Base-by-base conservation (phyloP, 2,113 vertebrate genomes). In the Dendrocopos noguchii region DNA sequence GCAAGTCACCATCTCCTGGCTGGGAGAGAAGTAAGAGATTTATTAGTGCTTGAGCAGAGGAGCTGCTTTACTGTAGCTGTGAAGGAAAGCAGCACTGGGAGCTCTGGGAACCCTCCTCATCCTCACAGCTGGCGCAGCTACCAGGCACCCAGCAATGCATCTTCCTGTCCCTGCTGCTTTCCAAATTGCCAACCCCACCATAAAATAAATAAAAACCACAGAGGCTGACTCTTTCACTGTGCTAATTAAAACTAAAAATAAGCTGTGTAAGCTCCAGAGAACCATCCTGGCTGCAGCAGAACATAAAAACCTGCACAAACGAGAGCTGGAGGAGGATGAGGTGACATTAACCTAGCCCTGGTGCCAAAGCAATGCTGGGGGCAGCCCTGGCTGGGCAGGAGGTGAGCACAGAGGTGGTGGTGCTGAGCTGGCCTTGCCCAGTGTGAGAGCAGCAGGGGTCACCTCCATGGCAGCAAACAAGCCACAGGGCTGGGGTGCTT, bases 281-380 rank as follows among this genome's bases (percentile, higher is more conserved):
- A 46, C 47, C 61, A 60, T 24, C 28, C 46, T 7, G 20, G 46
- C 52, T 86, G 29, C 52, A 56, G 42, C 47, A 59, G 71, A 36
- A 21, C 8, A 24, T 59, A 9, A 47, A 39, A 74, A 15, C 60
- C 80, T 46, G 66, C 56, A 12, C 0, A 22, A 34, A 24, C 0
- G 1, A 39, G 44, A 44, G 77, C 68, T 44, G 83, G 50, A 31
- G 55, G 68, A 13, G 15, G 57, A 22, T 0, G 2, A 61, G 67
- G 44, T 4, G 17, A 75, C 0, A 1, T 11, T 59, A 46, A 52
- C 12, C 24, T 0, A 4, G 53, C 13, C 31, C 59, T 0, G 4
- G 42, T 27, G 14, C 16, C 0, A 11, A 52, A 29, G 70, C 46
- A 12, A 39, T 0, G 2, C 78, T 1, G 1, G 0, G 16, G 74